These are phyloP conservation scores for Rhadina sibilatrix DNA, from an alignment of 2,113 vertebrate species.

Conservation along the genomic window DNA sequence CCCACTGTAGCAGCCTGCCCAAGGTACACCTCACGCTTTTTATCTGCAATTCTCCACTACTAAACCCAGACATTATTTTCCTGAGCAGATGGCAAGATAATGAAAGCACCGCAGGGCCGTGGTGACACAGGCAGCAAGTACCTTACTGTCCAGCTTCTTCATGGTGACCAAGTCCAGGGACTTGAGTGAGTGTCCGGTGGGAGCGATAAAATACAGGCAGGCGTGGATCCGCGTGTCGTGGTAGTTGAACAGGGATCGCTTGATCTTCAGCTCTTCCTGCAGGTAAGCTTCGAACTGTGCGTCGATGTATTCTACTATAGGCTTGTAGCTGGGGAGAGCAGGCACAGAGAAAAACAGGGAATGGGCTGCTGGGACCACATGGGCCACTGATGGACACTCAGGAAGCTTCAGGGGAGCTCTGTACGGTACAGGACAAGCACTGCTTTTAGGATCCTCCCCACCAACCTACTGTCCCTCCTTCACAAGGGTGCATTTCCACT, in stretches of 20 bases:
- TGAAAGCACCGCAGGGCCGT: neutral
- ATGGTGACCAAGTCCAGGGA: constrained; percentile 84
- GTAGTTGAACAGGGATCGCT: constrained; percentile 81
- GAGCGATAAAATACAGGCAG: constrained; percentile 83
- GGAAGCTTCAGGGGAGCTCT: neutral
- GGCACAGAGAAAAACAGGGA: neutral
- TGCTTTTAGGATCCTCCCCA: neutral
- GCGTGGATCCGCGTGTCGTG: constrained; percentile 80
- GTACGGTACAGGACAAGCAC: fast-evolving
- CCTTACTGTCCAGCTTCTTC: constrained; percentile 87
- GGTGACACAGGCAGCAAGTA: neutral
- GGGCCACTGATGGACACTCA: fast-evolving
- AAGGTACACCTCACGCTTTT: neutral
- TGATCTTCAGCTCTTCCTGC: constrained; percentile 85
- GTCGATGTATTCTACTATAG: constrained; percentile 83
- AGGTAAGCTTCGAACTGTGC: constrained; percentile 83
- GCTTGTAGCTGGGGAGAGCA: constrained; percentile 72
- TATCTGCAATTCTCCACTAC: neutral
- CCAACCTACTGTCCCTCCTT: neutral
- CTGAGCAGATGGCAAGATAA: neutral
- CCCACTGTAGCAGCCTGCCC: neutral
- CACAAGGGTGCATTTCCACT: fast-evolving
- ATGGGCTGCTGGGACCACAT: neutral
- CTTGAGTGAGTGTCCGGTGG: constrained; percentile 80
- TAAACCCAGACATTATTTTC: neutral